Base-by-base conservation (phyloP, 2,797 vertebrate genomes). In the Ammospiza maritima region DNA sequence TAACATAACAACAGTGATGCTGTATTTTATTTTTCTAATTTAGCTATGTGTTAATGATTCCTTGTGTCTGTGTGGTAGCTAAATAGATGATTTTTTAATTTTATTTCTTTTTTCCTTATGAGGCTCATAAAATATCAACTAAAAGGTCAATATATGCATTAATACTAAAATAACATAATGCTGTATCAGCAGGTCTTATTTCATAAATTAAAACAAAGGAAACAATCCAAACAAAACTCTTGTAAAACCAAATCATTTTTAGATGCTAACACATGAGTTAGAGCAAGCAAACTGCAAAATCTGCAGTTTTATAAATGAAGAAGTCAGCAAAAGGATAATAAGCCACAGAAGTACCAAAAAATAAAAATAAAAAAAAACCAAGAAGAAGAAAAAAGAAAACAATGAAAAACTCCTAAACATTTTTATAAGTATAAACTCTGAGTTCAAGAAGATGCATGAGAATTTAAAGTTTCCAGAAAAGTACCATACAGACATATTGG, bases 401-500 rank as follows among this genome's bases (percentile, higher is more conserved):
- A 3, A 38, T 5, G 5, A 23, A 44, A 78, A 27, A 0, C 1
- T 1, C 4, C 8, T 40, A 48, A 3, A 9, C 0, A 3, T 34
- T 54, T n/a, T 71, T 32, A 14, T 4, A 40, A 18, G 6, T 32
- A 27, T 15, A 29, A 47, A 50, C 7, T 79, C 53, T 42, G 29
- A 36, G 22, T 75, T 13, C 11, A 47, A 54, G 21, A 87, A 67
- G 34, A 58, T 51, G 7, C 4, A 22, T 34, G 72, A 67, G 5
- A 8, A 42, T 36, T 67, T 72, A 27, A 38, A 70, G 3, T 66
- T 85, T 78, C 13, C 16, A 57, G 7, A 6, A 42, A 62, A 73
- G 14, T 69, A 23, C 17, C 4, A 4, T 51, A 65, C 72, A 62
- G 23, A 10, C 44, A 4, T n/a, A 26, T 16, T 45, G 27, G 6